Evolutionary conservation across 2,888 invertebrate genomes (phyloP).

Genomic region (Nomada ferruginata): DNA sequence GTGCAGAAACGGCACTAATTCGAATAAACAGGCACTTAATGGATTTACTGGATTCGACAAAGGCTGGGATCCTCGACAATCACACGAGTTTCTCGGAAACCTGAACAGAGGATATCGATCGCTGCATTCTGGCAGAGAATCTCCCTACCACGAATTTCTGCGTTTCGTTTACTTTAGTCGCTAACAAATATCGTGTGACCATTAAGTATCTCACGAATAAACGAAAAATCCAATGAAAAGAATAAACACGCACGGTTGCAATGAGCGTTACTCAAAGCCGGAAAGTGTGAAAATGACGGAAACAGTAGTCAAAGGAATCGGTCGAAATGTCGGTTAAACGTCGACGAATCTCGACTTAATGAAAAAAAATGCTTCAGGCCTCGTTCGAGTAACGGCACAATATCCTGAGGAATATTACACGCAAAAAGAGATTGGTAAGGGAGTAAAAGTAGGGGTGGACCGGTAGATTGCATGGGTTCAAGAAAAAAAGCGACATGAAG

Average conservation of each 20-base stretch:
- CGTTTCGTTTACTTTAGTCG: neutral
- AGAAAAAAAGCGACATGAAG: neutral
- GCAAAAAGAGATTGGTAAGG: neutral
- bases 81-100: neutral
- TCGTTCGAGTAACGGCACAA: neutral
- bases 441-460: neutral
- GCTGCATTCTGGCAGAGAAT: neutral
- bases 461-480: neutral
- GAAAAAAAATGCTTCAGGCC: conserved; percentile 10
- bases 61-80: neutral
- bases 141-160: neutral
- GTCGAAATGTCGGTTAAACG: conserved; percentile 1
- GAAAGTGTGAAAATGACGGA: neutral
- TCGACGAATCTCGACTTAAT: conserved; percentile 26
- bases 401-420: conserved; percentile 13
- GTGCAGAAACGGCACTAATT: neutral
- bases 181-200: neutral
- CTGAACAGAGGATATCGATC: neutral
- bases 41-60: neutral
- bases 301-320: conserved; percentile 4
- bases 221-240: neutral
- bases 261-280: neutral
- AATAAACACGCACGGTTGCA: too few species aligned
- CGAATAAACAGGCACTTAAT: too few species aligned
- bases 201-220: neutral